Evolutionary conservation across 2,797 vertebrate species (phyloP).

Genomic region (Ispidina lecontei): DNA sequence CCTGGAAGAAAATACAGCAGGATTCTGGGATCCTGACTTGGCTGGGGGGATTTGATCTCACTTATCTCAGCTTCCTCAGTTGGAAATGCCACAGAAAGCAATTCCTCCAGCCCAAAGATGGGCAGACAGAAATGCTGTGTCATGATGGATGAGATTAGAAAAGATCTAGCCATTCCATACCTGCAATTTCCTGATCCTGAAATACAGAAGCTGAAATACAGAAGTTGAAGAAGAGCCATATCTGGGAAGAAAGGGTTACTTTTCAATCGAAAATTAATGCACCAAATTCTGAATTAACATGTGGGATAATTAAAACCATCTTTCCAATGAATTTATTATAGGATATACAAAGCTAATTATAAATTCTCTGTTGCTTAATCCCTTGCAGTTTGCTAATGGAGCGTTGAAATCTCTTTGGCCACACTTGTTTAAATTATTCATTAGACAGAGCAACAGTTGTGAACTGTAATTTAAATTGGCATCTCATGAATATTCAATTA

Average conservation of each 20-base stretch:
- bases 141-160: background rate
- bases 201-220: background rate
- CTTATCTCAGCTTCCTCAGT: background rate
- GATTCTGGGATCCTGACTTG: background rate
- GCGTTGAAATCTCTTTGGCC: conserved; percentile 87
- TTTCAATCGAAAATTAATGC: conserved; percentile 52
- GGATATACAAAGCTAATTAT: conserved; percentile 84
- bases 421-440: conserved; percentile 93
- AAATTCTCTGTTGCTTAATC: conserved; percentile 85
- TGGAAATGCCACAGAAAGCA: background rate
- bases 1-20: background rate
- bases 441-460: conserved; percentile 89
- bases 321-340: conserved; percentile 83
- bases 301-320: conserved; percentile 83
- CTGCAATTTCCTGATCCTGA: background rate
- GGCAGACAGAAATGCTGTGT: background rate
- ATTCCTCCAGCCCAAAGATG: background rate
- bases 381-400: conserved; percentile 86
- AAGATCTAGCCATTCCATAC: background rate
- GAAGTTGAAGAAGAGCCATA: background rate
- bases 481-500: conserved; percentile 92
- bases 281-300: conserved; percentile 73
- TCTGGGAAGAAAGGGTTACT: conserved; percentile 65
- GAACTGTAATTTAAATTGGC: conserved; percentile 95
- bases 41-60: background rate